Base-by-base conservation (phyloP, 2,888 invertebrate species). In the Adineta ricciae region DNA sequence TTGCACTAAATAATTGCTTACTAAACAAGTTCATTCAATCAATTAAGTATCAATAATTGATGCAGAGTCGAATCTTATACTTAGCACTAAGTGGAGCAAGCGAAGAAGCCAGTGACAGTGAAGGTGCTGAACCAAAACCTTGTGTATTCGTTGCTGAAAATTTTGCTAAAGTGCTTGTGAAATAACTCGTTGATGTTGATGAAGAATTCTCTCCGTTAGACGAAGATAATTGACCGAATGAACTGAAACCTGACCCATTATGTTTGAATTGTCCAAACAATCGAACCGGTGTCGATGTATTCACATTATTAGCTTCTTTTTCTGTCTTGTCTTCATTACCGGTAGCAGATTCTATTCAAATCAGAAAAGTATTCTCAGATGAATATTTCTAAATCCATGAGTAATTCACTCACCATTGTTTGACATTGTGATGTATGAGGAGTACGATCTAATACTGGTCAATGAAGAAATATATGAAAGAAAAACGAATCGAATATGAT, bases 91-190 rank as follows among this genome's bases (percentile, higher is more conserved):
- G 41, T 41, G 78, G 41, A 14, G 78, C 78, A 41, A 78, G 41
- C 24, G 78, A 78, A 14, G 78, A 8, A 14, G 38, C 41, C n/a
- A 78, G n/a, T 41, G 78, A 41, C 24, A 41, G 24, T 24, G 78
- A 78, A n/a, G n/a, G n/a, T n/a, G 78, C 21, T 41, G 78, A 78
- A 78, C 41, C 24, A 41, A 78, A 78, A n/a, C 78, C 78, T n/a
- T 41, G 41, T n/a, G 14, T n/a, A 8, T n/a, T n/a, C 0, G 41
- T 41, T n/a, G 78, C 9, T 78, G 78, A 41, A 2, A 78, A 11
- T 78, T 78, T 41, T 38, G 41, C 21, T n/a, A 78, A 2, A 0
- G 78, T 41, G 11, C 19, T 78, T 9, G 78, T n/a, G 24, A 78
- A 78, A 64, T 64, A 64, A 19, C 64, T 32, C 32, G 27, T 16